A percentile compares a stretch with the other conserved stretches of the same genome.
These are phyloP conservation scores for Ammodytes dubius DNA, from an alignment of 2,113 vertebrate genomes.

Conservation along the genomic window DNA sequence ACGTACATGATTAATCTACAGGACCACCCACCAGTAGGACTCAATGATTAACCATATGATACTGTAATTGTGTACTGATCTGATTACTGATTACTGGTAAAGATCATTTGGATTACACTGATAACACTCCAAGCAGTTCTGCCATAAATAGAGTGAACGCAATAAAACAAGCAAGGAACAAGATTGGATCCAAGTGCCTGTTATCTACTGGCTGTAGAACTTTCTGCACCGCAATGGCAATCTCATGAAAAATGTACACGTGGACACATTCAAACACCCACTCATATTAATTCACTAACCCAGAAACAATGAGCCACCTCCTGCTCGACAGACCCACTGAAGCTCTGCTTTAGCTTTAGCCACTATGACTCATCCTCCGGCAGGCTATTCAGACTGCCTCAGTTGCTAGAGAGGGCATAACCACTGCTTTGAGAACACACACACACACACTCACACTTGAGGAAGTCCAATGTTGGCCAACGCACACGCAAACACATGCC, in stretches of 20 bases:
- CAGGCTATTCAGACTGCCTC: slow-evolving; percentile 70
- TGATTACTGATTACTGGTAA: slow-evolving; percentile 17
- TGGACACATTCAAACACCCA: slow-evolving; percentile 56
- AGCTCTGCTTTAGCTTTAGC: slow-evolving; percentile 74
- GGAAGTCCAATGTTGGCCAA: slow-evolving; percentile 20
- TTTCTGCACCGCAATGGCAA: slow-evolving; percentile 27
- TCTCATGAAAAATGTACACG: slow-evolving; percentile 44
- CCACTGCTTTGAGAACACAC: slow-evolving; percentile 63
- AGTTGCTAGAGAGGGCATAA: slow-evolving; percentile 61
- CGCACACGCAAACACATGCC: slow-evolving; percentile 1
- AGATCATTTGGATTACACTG: slow-evolving; percentile 20
- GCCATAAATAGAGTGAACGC: background rate
- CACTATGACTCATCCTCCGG: slow-evolving; percentile 77
- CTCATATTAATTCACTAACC: slow-evolving; percentile 36
- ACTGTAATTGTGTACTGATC: slow-evolving; percentile 25
- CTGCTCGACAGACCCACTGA: slow-evolving; percentile 58
- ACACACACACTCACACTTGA: slow-evolving; percentile 9
- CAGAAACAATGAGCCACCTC: slow-evolving; percentile 67
- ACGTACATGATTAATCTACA: slow-evolving; percentile 6
- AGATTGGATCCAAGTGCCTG: slow-evolving; percentile 13
- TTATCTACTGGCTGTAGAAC: slow-evolving; percentile 25
- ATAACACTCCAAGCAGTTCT: background rate
- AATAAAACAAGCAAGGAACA: slow-evolving; percentile 33
- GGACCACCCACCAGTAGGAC: slow-evolving; percentile 15
- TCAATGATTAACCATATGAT: slow-evolving; percentile 34